Conservation (phyloP, 2,113 vertebrate genomes). For the Vimba vimba region DNA sequence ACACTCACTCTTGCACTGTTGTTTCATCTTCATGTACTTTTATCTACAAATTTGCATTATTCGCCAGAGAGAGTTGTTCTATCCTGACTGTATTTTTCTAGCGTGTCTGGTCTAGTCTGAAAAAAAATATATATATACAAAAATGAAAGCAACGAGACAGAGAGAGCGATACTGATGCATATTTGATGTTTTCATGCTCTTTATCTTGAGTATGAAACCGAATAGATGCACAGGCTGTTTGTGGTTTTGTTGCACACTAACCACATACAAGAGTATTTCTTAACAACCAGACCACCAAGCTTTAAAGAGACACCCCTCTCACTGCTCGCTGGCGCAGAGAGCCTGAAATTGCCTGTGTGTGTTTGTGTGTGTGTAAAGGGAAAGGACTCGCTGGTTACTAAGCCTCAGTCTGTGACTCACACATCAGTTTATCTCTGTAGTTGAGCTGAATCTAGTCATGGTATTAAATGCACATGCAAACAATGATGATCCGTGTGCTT, state of each 20-base stretch:
- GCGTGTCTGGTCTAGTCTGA: conserved; percentile 38
- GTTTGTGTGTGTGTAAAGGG: conserved; percentile 20
- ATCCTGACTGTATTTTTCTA: conserved; percentile 41
- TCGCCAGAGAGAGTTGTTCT: conserved; percentile 13
- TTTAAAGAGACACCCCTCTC: conserved; percentile 24
- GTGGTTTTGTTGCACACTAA: conserved; percentile 49
- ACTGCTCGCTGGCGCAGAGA: conserved; percentile 29
- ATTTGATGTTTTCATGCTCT: conserved; percentile 42
- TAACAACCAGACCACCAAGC: conserved; percentile 16
- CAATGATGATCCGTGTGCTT: background rate
- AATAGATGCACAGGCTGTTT: conserved; percentile 21
- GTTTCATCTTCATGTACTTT: background rate
- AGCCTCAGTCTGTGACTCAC: conserved; percentile 33
- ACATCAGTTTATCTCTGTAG: conserved; percentile 27
- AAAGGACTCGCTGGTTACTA: conserved; percentile 10
- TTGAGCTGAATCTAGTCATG: background rate
- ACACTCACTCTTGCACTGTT: background rate
- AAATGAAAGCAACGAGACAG: background rate
- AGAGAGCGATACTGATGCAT: background rate
- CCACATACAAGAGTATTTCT: conserved; percentile 43
- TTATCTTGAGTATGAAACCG: conserved; percentile 15
- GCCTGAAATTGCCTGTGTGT: conserved; percentile 44
- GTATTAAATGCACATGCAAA: background rate
- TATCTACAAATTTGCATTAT: conserved; percentile 55
- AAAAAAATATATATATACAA: background rate